These are phyloP conservation scores for Criorhina ranunculi DNA, from an alignment of 2,888 invertebrate genomes.

Conservation along the genomic window DNA sequence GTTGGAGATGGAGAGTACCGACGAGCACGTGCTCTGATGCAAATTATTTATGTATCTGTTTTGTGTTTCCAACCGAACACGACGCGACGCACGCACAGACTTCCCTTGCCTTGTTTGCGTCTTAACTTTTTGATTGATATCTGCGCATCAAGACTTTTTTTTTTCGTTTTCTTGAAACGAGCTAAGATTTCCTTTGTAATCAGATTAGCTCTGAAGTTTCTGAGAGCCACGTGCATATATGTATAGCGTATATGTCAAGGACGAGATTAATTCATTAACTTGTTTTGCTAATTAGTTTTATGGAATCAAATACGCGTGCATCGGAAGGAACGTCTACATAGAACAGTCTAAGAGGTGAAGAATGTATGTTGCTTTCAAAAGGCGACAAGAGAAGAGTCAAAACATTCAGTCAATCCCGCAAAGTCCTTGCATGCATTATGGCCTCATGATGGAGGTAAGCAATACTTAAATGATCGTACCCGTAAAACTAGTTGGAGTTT, in stretches of 20 bases:
- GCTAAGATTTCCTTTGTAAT: not conserved
- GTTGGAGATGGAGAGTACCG: not conserved
- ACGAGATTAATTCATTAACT: not conserved
- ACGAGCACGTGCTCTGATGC: constrained; percentile 10
- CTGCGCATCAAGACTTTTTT: constrained; percentile 2
- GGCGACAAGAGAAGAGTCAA: too few relatives aligned
- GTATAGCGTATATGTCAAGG: not conserved
- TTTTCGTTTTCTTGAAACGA: not conserved
- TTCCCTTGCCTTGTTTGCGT: not conserved
- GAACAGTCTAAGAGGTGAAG: too few relatives aligned
- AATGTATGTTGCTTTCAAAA: too few relatives aligned
- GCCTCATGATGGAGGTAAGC: too few relatives aligned
- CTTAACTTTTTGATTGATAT: constrained; percentile 5
- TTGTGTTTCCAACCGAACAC: not conserved
- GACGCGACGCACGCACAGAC: too few relatives aligned
- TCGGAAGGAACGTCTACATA: too few relatives aligned
- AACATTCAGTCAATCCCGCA: too few relatives aligned
- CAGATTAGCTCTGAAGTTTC: not conserved
- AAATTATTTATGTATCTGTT: constrained; percentile 15
- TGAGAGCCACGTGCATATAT: too few relatives aligned
- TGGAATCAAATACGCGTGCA: too few relatives aligned
- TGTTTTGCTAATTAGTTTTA: not conserved
- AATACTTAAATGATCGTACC: too few relatives aligned
- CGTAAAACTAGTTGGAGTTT: too few relatives aligned
- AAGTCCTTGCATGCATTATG: too few relatives aligned